Evolutionary conservation across 2,797 vertebrate species (phyloP), one percentile per base, ranked within the genome.

Genomic region (Phrynocephalus vlangalii): DNA sequence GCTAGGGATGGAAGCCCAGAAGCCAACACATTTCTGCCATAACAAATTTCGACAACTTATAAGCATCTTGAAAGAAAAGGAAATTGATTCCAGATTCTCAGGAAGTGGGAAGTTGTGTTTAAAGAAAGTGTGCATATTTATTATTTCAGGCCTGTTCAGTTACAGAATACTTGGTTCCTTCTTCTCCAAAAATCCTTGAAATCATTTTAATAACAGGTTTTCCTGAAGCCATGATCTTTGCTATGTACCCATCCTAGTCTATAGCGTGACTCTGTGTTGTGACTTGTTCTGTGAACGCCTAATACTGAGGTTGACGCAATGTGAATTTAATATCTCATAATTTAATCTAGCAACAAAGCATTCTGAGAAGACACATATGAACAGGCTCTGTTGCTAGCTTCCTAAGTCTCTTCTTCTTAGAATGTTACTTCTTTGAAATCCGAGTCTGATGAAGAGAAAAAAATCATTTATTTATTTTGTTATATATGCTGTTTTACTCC

Each of bases 101-200:
- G 95, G 95, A 96, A 95, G 95, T 96, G 95, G 93, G 63, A 85
- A 95, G 94, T 93, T 91, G 84, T 91, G 92, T 95, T 96, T 93
- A 94, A 95, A 94, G 91, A 95, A 90, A 92, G 80, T 88, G 94
- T 91, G 88, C 93, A 90, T 94, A 91, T 96, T 96, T 96, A 92
- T 96, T 96, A 95, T 96, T 95, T 91, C 92, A 95, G 93, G 91
- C 94, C 93, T 93, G 87, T 95, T 96, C 93, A 94, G 88, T 95
- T 95, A 89, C 90, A 87, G 84, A 24, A 2, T 15, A 44, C 89
- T 91, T 92, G 89, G 90, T 93, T 94, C 93, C 89, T 94, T 92
- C 92, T 85, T 88, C 89, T 85, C 92, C 85, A 83, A 3, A 0
- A 83, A 85, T 87, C 90, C 91, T 83, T 71, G 90, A 1, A 90